A percentile compares a stretch with the other conserved stretches of the same genome.
These are phyloP conservation scores for Andrena trimmerana DNA, from an alignment of 2,888 invertebrate species.

Conservation along the genomic window DNA sequence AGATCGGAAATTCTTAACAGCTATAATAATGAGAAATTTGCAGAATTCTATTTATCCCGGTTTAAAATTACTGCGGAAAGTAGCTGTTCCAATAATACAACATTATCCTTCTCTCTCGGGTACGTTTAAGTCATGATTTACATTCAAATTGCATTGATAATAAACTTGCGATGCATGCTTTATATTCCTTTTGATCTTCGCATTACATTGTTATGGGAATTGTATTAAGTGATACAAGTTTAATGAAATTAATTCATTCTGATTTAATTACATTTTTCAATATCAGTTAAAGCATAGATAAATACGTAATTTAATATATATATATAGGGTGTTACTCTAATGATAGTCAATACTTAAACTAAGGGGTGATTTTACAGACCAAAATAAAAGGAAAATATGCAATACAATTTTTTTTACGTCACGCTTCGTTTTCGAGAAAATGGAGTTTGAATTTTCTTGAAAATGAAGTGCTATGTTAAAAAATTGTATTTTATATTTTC, in stretches of 20 bases:
- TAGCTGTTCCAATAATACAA: slow-evolving; percentile 92
- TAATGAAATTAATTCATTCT: background rate
- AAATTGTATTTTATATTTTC: no score
- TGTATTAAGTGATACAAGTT: background rate
- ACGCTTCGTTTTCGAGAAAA: no score
- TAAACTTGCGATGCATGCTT: background rate
- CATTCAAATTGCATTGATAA: background rate
- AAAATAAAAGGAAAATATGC: no score
- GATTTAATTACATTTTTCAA: background rate
- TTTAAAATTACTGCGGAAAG: slow-evolving; percentile 89
- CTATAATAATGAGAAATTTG: slow-evolving; percentile 89
- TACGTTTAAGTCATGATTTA: slow-evolving; percentile 81
- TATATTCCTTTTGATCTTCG: background rate
- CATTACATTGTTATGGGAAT: no score
- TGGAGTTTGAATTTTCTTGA: no score
- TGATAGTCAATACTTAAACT: no score
- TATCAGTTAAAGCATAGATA: no score
- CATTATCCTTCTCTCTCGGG: slow-evolving; percentile 91
- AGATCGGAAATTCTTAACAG: slow-evolving; percentile 89
- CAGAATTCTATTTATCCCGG: slow-evolving; percentile 94
- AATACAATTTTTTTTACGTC: no score
- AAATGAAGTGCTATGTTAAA: no score
- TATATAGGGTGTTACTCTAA: no score
- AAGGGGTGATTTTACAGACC: no score
- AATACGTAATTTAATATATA: no score